phyloP scores from a whole-genome alignment of 2,797 vertebrate species.

The Sebastes minor region DNA sequence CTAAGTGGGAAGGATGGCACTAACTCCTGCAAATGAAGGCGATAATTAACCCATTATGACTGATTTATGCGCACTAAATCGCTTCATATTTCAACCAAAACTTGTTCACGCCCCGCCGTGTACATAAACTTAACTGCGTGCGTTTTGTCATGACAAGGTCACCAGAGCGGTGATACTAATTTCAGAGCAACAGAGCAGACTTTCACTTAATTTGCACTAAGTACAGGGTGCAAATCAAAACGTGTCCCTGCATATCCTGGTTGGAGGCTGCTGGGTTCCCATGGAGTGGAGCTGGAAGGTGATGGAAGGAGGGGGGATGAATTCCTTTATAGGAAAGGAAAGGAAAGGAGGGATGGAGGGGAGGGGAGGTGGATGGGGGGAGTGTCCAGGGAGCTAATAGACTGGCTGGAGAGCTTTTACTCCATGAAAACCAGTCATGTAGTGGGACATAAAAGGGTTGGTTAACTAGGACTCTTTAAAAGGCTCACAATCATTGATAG shows the following conservation, averaged over 20 bases:
- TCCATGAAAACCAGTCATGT: constrained; percentile 28
- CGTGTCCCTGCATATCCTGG: constrained; percentile 70
- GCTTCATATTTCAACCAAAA: constrained; percentile 23
- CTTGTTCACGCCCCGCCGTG: neutral
- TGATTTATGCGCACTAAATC: constrained; percentile 53
- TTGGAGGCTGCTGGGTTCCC: constrained; percentile 39
- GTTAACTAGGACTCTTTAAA: constrained; percentile 8
- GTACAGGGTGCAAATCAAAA: constrained; percentile 60
- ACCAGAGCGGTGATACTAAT: neutral
- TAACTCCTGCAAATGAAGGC: constrained; percentile 47
- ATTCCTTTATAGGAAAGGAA: constrained; percentile 53
- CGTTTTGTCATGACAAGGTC: constrained; percentile 33
- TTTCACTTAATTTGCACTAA: constrained; percentile 67
- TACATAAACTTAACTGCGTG: neutral
- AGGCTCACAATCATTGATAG: neutral
- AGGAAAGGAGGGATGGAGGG: neutral
- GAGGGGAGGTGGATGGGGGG: neutral
- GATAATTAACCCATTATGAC: constrained; percentile 63
- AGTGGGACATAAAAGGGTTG: constrained; percentile 7
- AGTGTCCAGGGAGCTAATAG: constrained; percentile 53
- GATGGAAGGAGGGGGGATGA: constrained; percentile 7
- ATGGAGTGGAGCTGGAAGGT: constrained; percentile 38
- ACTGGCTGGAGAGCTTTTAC: constrained; percentile 55
- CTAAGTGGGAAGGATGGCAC: constrained; percentile 38
- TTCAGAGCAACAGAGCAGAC: constrained; percentile 24